Evolutionary conservation across 2,113 vertebrate species (phyloP).

Genomic region (Crotalus horridus): DNA sequence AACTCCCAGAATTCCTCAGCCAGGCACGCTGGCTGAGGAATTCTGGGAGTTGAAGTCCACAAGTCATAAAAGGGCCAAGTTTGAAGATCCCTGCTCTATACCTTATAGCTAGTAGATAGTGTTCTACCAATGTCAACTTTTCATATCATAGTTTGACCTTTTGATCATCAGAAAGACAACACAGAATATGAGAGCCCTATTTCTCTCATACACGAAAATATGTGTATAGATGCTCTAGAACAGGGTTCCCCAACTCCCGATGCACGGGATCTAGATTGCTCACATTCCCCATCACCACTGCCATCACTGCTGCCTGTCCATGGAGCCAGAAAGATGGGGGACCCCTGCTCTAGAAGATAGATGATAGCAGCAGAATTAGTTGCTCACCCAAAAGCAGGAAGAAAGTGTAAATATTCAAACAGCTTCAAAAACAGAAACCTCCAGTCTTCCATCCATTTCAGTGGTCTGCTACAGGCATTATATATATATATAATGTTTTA

Average conservation of each 20-base stretch:
- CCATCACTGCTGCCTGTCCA: no score
- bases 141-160: neutral
- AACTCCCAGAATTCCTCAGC: no score
- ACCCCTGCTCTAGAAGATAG: neutral
- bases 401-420: neutral
- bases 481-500: neutral
- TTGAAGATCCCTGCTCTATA: neutral
- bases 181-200: neutral
- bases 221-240: neutral
- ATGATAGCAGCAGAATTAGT: neutral
- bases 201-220: neutral
- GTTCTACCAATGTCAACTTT: neutral
- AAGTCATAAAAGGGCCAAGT: no score
- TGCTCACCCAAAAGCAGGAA: neutral
- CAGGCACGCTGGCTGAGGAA: no score
- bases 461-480: neutral
- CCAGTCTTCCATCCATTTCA: neutral
- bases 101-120: neutral
- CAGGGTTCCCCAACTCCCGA: neutral
- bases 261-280: no score
- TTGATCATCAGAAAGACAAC: neutral
- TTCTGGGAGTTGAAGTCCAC: no score
- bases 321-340: no score
- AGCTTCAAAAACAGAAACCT: neutral
- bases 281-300: no score